phyloP scores from a whole-genome alignment of 1,140 invertebrate genomes.

The Asobara japonica region DNA sequence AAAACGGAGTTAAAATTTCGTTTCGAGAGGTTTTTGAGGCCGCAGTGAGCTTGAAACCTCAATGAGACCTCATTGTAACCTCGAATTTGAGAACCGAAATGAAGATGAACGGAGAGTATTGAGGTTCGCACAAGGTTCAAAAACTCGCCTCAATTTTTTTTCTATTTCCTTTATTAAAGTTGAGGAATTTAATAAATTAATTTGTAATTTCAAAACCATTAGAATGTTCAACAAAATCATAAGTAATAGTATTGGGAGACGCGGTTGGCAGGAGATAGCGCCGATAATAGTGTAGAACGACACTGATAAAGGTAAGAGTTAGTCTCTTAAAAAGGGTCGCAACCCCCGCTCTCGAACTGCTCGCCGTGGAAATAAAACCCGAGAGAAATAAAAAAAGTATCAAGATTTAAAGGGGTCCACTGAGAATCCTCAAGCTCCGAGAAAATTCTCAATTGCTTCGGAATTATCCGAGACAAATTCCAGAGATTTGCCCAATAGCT shows the following conservation, averaged over 20 bases:
- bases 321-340: background rate
- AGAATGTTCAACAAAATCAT: background rate
- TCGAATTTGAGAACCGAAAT: no score
- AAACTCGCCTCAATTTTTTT: no score
- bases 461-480: background rate
- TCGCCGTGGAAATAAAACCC: background rate
- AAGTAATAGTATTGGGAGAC: background rate
- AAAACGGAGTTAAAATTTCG: no score
- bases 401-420: background rate
- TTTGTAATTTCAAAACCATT: no score
- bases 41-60: no score
- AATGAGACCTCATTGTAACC: no score
- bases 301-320: background rate
- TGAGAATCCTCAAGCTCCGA: background rate
- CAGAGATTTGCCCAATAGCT: background rate
- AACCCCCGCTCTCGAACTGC: background rate
- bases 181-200: no score
- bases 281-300: background rate
- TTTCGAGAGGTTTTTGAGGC: no score
- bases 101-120: no score
- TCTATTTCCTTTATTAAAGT: no score
- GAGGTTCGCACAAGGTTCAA: no score
- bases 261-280: background rate
- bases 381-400: background rate
- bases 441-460: background rate